These are phyloP conservation scores for Desoria tigrina DNA, from an alignment of 2,888 invertebrate genomes.

Conservation along the genomic window DNA sequence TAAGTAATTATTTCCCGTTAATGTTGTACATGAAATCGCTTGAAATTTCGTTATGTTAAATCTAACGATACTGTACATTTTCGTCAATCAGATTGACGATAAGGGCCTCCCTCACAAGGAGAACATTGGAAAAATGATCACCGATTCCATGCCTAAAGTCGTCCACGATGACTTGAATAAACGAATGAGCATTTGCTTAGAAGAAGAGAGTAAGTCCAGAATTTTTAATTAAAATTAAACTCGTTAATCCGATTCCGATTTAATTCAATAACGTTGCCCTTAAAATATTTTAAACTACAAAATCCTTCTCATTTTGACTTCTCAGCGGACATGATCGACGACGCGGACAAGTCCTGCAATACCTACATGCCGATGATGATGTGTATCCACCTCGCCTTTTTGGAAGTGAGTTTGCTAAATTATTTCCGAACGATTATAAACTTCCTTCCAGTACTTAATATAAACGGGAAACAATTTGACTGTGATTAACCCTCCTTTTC, in stretches of 20 bases:
- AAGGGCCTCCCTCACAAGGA: conserved; percentile 48
- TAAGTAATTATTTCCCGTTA: conserved; percentile 19
- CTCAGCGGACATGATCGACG: conserved; percentile 40
- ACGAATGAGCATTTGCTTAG: conserved; percentile 28
- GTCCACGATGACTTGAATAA: conserved; percentile 39
- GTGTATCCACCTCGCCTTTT: conserved; percentile 40
- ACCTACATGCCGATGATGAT: conserved; percentile 43
- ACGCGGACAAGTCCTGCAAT: conserved; percentile 37
- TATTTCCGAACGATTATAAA: background rate
- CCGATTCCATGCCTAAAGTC: conserved; percentile 34
- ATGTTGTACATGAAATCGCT: too few relatives aligned
- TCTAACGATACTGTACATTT: too few relatives aligned
- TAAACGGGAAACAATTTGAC: background rate
- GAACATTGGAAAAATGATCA: conserved; percentile 39
- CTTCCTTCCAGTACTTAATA: background rate
- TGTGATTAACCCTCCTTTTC: too few relatives aligned
- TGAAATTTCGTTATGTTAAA: too few relatives aligned
- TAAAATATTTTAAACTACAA: too few relatives aligned
- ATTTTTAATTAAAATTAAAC: background rate
- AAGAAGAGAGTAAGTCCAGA: conserved; percentile 26
- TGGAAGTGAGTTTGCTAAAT: conserved; percentile 41
- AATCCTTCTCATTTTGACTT: background rate
- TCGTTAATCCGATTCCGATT: background rate
- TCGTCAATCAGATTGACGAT: conserved; percentile 45
- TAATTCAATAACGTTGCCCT: too few relatives aligned